Evolutionary conservation across 2,888 invertebrate species (phyloP).

Genomic region (Adelognathus sp.): DNA sequence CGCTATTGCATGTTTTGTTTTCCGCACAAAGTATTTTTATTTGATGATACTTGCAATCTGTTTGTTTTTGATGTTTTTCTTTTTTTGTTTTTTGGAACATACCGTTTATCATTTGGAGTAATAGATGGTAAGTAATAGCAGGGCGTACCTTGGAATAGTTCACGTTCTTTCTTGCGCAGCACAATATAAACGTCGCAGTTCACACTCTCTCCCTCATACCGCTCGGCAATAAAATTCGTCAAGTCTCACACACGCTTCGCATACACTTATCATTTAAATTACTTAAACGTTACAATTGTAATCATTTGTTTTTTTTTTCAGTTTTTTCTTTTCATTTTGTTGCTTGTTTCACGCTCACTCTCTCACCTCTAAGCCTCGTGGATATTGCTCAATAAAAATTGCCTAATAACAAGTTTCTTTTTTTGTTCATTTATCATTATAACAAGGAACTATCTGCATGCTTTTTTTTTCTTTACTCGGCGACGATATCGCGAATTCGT

Average conservation of each 20-base stretch:
- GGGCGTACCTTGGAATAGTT: slow-evolving; percentile 81
- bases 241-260: slow-evolving; percentile 63
- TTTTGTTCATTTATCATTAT: slow-evolving; percentile 64
- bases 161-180: slow-evolving; percentile 81
- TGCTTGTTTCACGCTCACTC: slow-evolving; percentile 53
- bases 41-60: slow-evolving; percentile 75
- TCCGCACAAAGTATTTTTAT: slow-evolving; percentile 78
- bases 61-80: slow-evolving; percentile 64
- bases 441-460: slow-evolving; percentile 79
- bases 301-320: slow-evolving; percentile 55
- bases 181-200: slow-evolving; percentile 81
- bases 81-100: slow-evolving; percentile 71
- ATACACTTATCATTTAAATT: slow-evolving; percentile 58
- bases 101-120: slow-evolving; percentile 78
- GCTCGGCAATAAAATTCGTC: slow-evolving; percentile 56
- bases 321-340: slow-evolving; percentile 23
- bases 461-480: slow-evolving; percentile 57
- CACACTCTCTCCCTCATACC: slow-evolving; percentile 74
- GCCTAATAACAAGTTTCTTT: slow-evolving; percentile 74
- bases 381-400: slow-evolving; percentile 78
- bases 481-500: slow-evolving; percentile 50
- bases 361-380: slow-evolving; percentile 73
- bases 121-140: slow-evolving; percentile 79
- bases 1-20: slow-evolving; percentile 74
- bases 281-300: slow-evolving; percentile 57